phyloP scores from a whole-genome alignment of 2,888 invertebrate genomes.

The Pseudococcus jackbeardsleyi region DNA sequence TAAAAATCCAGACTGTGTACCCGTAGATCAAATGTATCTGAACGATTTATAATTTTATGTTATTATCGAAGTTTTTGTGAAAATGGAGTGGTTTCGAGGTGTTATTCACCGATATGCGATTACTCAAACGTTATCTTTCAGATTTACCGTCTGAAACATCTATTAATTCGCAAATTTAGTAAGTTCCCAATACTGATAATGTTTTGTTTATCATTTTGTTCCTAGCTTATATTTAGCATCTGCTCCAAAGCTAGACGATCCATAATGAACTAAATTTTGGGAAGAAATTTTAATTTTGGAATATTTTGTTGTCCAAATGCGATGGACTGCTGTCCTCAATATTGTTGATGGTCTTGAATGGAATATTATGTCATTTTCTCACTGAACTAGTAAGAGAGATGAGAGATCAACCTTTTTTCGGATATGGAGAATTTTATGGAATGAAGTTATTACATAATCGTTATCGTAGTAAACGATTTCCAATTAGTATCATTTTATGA shows the following conservation, averaged over 20 bases:
- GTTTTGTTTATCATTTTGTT: slow-evolving; percentile 50
- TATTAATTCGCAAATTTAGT: background rate
- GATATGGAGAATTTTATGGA: background rate
- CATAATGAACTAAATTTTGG: background rate
- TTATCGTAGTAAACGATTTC: background rate
- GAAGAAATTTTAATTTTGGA: background rate
- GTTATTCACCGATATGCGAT: background rate
- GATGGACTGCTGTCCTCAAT: background rate
- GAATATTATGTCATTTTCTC: background rate
- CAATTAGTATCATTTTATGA: too few species aligned
- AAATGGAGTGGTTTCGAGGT: slow-evolving; percentile 12
- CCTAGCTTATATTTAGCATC: background rate
- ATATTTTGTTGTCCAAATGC: background rate
- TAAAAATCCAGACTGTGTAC: background rate
- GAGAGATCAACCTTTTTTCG: background rate
- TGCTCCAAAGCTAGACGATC: background rate
- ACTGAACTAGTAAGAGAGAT: background rate
- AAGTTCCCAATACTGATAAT: slow-evolving; percentile 46
- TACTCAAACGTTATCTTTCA: background rate
- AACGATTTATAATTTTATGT: slow-evolving; percentile 3
- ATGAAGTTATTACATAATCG: background rate
- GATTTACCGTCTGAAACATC: background rate
- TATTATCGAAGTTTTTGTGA: background rate
- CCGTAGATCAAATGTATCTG: background rate
- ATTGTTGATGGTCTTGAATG: background rate